phyloP scores from a whole-genome alignment of 2,888 invertebrate genomes.

The Melanargia galathea region DNA sequence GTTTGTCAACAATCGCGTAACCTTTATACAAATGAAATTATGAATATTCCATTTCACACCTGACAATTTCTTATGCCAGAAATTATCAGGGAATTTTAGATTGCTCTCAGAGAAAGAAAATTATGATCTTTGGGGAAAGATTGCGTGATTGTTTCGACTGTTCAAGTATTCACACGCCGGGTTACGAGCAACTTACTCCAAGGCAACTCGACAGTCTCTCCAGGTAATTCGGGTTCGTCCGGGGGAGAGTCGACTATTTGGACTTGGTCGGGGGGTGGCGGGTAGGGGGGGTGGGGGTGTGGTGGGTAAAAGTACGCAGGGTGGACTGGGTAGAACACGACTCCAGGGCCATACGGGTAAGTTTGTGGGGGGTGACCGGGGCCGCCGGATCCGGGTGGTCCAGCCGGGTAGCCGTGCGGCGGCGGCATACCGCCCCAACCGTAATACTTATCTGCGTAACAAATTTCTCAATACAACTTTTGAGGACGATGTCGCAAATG shows the following conservation, averaged over 20 bases:
- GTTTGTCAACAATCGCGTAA: slow-evolving; percentile 23
- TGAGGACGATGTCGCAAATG: neutral
- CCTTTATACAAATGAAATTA: neutral
- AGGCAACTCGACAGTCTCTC: slow-evolving; percentile 76
- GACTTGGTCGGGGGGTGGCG: slow-evolving; percentile 49
- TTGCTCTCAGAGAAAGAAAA: neutral
- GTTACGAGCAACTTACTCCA: slow-evolving; percentile 77
- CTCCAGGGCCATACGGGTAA: slow-evolving; percentile 55
- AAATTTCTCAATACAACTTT: slow-evolving; percentile 26
- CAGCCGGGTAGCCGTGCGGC: slow-evolving; percentile 46
- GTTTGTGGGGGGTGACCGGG: slow-evolving; percentile 48
- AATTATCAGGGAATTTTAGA: neutral
- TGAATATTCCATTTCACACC: neutral
- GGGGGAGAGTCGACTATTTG: slow-evolving; percentile 57
- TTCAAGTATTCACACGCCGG: slow-evolving; percentile 21
- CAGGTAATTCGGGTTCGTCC: slow-evolving; percentile 68
- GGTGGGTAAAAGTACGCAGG: slow-evolving; percentile 74
- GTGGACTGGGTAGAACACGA: slow-evolving; percentile 69
- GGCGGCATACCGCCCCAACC: slow-evolving; percentile 67
- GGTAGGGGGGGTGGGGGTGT: slow-evolving; percentile 49
- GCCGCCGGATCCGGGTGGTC: slow-evolving; percentile 50
- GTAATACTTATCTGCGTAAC: slow-evolving; percentile 68
- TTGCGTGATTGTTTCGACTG: slow-evolving; percentile 28
- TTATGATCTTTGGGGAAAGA: slow-evolving; percentile 14
- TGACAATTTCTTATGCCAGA: neutral